Base-by-base conservation (phyloP, 2,113 vertebrate genomes). In the Capreolus pygargus region DNA sequence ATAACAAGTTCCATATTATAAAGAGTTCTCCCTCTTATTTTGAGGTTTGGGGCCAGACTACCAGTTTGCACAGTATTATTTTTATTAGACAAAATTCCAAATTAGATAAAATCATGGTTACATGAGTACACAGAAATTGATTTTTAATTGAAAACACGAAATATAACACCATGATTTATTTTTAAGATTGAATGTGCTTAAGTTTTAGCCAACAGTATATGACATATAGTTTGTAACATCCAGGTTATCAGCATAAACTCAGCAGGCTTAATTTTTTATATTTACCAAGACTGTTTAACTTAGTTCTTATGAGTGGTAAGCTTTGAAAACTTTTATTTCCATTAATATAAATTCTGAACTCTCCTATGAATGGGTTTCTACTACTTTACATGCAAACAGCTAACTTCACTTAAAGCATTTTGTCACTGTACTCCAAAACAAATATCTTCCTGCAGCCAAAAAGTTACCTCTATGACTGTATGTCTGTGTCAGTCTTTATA, bases 51-150 rank as follows among this genome's bases (percentile, higher is more conserved):
- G 45, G 21, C 55, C 47, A 88, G 23, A 43, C n/a, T 95, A 33
- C 13, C 47, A 95, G 25, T 82, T 50, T 96, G 81, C 21, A 79
- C 6, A 61, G 6, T 52, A 76, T 85, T 93, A 50, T 81, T 64
- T 97, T 83, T 88, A 91, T 89, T 82, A 78, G 25, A 64, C 70
- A 79, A 96, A 97, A 21, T 88, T 85, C 3, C 70, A 86, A 84
- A 86, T 82, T 82, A 93, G 16, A 70, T 91, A n/a, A n/a, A n/a
- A 89, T 28, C 92, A 25, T 89, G n/a, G 58, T 61, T 89, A 87
- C 21, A 57, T 95, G 10, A 82, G 12, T 85, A 81, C 92, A 60
- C 4, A 45, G 52, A 95, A 79, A 39, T 88, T 96, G 47, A 84
- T 85, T 89, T 95, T 43, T 85, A 64, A 60, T 93, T 50, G 43